Conservation (phyloP, 2,888 invertebrate species). For the Ichneumoninae sp. region DNA sequence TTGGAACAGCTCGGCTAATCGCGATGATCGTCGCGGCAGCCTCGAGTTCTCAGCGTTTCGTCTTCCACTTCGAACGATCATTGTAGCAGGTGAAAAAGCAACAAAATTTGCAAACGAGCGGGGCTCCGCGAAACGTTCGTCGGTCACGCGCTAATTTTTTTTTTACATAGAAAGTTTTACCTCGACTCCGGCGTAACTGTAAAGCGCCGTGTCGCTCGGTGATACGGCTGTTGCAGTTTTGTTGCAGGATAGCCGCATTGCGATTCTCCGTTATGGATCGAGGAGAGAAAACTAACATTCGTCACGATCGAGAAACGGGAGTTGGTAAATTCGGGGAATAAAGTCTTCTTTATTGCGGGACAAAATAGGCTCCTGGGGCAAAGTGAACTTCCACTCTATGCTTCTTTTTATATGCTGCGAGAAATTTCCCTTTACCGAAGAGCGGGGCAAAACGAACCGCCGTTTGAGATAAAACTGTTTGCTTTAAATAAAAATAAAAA, state of each 20-base stretch:
- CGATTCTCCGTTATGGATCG: background rate
- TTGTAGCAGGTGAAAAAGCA: background rate
- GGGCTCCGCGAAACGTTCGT: slow-evolving; percentile 40
- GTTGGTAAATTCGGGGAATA: background rate
- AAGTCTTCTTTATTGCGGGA: too few relatives aligned
- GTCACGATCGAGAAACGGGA: background rate
- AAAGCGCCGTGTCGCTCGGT: slow-evolving; percentile 49
- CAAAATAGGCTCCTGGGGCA: too few relatives aligned
- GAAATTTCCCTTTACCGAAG: too few relatives aligned
- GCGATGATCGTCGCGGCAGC: background rate
- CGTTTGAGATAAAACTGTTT: too few relatives aligned
- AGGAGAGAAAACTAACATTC: background rate
- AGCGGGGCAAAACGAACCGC: too few relatives aligned
- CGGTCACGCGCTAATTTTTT: slow-evolving; percentile 68
- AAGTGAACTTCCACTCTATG: too few relatives aligned
- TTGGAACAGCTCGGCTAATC: background rate
- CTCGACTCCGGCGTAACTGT: slow-evolving; percentile 65
- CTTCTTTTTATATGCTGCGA: too few relatives aligned
- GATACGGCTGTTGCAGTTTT: slow-evolving; percentile 36
- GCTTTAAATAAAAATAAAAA: too few relatives aligned
- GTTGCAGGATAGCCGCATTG: slow-evolving; percentile 29
- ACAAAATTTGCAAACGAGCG: background rate
- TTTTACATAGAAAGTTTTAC: slow-evolving; percentile 61
- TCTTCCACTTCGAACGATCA: background rate
- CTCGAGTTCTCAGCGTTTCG: background rate